Conservation (phyloP, 2,888 invertebrate species). For the Perdita meconis region DNA sequence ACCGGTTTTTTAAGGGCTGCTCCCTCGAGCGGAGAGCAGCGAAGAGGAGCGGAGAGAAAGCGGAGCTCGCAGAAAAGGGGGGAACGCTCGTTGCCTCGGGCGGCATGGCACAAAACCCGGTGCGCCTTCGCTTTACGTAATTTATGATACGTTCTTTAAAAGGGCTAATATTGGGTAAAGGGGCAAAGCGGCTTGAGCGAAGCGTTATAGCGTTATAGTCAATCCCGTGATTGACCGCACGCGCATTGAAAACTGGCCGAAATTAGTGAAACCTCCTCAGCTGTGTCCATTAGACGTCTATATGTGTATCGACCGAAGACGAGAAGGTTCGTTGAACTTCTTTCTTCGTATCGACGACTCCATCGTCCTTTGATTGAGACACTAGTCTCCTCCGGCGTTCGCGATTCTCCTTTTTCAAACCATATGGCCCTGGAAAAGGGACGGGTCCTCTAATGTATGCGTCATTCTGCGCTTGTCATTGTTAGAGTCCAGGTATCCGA, state of each 20-base stretch:
- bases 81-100: slow-evolving; percentile 35
- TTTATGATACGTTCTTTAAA: slow-evolving; percentile 62
- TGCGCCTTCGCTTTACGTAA: slow-evolving; percentile 58
- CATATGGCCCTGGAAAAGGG: neutral
- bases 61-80: slow-evolving; percentile 17
- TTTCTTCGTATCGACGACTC: neutral
- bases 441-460: too few species aligned
- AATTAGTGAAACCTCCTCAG: slow-evolving; percentile 39
- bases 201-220: slow-evolving; percentile 32
- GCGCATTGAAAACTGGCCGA: slow-evolving; percentile 44
- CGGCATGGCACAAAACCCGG: slow-evolving; percentile 47
- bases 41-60: slow-evolving; percentile 6
- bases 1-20: slow-evolving; percentile 28
- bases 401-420: neutral
- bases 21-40: neutral
- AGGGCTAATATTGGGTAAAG: slow-evolving; percentile 57
- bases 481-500: too few species aligned
- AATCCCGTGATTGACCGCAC: slow-evolving; percentile 54
- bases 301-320: too few species aligned
- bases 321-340: slow-evolving; percentile 1
- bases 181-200: slow-evolving; percentile 37
- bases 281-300: neutral
- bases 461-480: too few species aligned
- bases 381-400: too few species aligned
- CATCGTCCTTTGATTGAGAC: slow-evolving; percentile 1